Evolutionary conservation across 1,140 invertebrate species (phyloP), one percentile per base, ranked within the genome.

Genomic region (Theocolax elegans): DNA sequence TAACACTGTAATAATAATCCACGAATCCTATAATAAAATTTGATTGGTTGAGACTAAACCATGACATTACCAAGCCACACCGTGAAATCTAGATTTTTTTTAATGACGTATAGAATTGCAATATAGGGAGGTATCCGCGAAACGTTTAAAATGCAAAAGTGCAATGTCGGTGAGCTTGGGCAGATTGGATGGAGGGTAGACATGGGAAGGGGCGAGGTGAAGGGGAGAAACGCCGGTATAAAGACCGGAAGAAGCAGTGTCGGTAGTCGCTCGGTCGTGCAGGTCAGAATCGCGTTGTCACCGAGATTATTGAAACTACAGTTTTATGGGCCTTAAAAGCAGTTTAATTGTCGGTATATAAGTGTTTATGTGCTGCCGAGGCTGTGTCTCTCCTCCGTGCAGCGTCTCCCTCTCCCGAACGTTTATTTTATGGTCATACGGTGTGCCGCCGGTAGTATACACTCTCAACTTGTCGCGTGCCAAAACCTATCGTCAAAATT

Each of bases 331-430:
- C 79, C 80, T 86, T 85, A 85, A 85, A 85, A 84, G 82, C 84
- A 83, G 83, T 85, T 86, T 85, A 86, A 86, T 86, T 86, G 84
- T 83, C 83, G 81, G 85, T 85, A 85, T 85, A 85, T 85, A 85
- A 86, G 85, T 85, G 84, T 86, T 86, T 85, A 85, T 85, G 83
- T 81, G 82, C 79, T 78, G 79, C 79, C 81, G 78, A 64, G 63
- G 7, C 31, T 10, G 46, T 78, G 78, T 80, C 79, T 77, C 80
- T 80, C 77, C 75, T 6, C 23, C 8, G 48, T 23, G 48, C 48
- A 2, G 48, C 1, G 10, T 3, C 27, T 27, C 51, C 51, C 80
- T 74, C 83, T 82, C 83, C 83, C 79, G 79, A 85, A 85, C 83
- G 81, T 78, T 86, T 83, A 84, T 86, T 86, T 86, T 86, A 86